phyloP scores from a whole-genome alignment of 2,797 vertebrate species.

The Platyrinchus mystaceus region DNA sequence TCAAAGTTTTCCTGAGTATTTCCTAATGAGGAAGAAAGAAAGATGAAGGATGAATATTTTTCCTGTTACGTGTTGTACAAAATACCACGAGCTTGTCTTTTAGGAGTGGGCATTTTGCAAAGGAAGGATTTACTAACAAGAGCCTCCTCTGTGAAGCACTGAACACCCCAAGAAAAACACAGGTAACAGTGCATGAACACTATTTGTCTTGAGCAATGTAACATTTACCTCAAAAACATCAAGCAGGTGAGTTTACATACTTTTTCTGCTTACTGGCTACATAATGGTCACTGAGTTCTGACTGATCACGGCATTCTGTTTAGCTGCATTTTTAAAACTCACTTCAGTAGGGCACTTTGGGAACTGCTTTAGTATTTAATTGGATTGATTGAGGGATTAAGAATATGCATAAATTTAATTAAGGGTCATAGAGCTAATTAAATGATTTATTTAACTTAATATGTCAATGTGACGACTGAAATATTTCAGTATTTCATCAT shows the following conservation, averaged over 20 bases:
- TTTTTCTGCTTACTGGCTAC: background rate
- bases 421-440: background rate
- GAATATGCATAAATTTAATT: background rate
- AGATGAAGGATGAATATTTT: background rate
- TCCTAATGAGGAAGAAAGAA: conserved; percentile 29
- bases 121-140: background rate
- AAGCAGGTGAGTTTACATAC: background rate
- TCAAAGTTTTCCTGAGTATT: conserved; percentile 46
- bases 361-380: background rate
- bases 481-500: background rate
- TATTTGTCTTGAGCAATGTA: background rate
- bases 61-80: background rate
- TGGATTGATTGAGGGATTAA: background rate
- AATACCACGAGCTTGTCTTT: background rate
- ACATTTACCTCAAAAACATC: background rate
- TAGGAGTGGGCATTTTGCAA: background rate
- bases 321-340: background rate
- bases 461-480: background rate
- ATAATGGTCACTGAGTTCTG: background rate
- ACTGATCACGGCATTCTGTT: background rate
- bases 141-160: background rate
- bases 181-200: background rate
- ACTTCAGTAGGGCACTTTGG: background rate
- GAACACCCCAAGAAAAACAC: background rate
- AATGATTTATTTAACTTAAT: background rate